A percentile compares a stretch with the other conserved stretches of the same genome.
Conservation (phyloP, 2,888 invertebrate genomes). For the Lypha dubia region DNA sequence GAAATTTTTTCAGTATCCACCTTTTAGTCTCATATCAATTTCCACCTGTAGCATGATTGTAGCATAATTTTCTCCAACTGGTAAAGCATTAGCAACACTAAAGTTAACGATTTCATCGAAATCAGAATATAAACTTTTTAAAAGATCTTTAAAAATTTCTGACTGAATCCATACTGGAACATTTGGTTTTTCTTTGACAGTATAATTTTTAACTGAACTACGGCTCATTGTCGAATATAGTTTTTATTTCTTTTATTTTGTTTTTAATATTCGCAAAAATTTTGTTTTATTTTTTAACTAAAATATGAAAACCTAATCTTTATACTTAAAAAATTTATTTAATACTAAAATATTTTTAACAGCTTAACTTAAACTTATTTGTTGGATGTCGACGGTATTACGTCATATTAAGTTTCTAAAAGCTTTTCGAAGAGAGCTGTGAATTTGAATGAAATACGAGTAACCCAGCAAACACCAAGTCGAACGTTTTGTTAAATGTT, state of each 20-base stretch:
- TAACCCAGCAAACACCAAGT: too few species aligned
- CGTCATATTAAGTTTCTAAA: not conserved
- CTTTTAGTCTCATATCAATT: slow-evolving; percentile 75
- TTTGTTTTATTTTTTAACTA: too few species aligned
- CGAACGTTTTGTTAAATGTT: too few species aligned
- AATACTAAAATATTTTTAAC: not conserved
- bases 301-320: too few species aligned
- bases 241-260: not conserved
- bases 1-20: slow-evolving; percentile 68
- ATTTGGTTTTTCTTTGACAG: not conserved
- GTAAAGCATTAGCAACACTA: slow-evolving; percentile 74
- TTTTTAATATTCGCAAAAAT: too few species aligned
- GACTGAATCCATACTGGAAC: slow-evolving; percentile 76
- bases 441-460: not conserved
- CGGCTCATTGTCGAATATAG: slow-evolving; percentile 23
- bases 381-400: not conserved
- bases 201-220: not conserved
- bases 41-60: slow-evolving; percentile 77
- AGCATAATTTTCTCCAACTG: slow-evolving; percentile 79
- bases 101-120: slow-evolving; percentile 75
- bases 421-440: not conserved
- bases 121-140: slow-evolving; percentile 70
- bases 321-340: not conserved
- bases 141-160: slow-evolving; percentile 74
- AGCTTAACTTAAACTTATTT: not conserved